These are phyloP conservation scores for Motacilla tschutschensis DNA, from an alignment of 2,113 vertebrate genomes.

Conservation along the genomic window DNA sequence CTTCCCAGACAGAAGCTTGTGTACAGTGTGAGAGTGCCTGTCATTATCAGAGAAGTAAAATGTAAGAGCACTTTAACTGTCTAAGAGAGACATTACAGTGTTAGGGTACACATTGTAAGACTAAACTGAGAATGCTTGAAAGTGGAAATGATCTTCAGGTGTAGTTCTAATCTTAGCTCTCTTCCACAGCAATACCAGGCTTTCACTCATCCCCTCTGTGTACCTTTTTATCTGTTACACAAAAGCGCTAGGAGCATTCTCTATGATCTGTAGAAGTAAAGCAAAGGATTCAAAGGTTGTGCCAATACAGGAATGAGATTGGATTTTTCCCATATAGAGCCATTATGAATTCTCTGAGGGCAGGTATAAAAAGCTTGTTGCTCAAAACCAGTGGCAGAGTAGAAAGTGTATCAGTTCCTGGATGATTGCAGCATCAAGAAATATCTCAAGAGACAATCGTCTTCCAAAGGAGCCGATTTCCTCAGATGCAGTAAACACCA, in stretches of 20 bases:
- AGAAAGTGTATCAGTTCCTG: not conserved
- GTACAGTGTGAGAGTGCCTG: not conserved
- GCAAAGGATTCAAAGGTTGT: conserved; percentile 5
- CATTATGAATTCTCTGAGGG: not conserved
- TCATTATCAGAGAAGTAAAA: conserved; percentile 16
- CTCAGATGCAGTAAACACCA: not conserved
- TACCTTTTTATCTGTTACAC: conserved; percentile 9
- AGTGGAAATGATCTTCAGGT: conserved; percentile 20
- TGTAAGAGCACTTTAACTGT: conserved; percentile 8
- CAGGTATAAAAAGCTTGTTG: not conserved
- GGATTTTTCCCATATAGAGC: not conserved
- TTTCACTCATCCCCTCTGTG: not conserved
- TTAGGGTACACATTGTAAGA: not conserved
- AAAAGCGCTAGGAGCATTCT: conserved; percentile 10
- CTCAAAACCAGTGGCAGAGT: not conserved
- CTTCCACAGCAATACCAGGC: not conserved
- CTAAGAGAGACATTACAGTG: not conserved
- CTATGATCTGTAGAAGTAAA: not conserved
- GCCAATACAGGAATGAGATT: not conserved
- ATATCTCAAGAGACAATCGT: not conserved
- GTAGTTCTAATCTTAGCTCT: conserved; percentile 18
- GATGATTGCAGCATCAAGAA: not conserved
- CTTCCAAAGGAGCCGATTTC: not conserved
- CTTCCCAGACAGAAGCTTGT: conserved; percentile 1
- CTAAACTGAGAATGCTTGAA: conserved; percentile 7